Evolutionary conservation across 2,797 vertebrate genomes (phyloP).

Genomic region (Aphelocoma californica): DNA sequence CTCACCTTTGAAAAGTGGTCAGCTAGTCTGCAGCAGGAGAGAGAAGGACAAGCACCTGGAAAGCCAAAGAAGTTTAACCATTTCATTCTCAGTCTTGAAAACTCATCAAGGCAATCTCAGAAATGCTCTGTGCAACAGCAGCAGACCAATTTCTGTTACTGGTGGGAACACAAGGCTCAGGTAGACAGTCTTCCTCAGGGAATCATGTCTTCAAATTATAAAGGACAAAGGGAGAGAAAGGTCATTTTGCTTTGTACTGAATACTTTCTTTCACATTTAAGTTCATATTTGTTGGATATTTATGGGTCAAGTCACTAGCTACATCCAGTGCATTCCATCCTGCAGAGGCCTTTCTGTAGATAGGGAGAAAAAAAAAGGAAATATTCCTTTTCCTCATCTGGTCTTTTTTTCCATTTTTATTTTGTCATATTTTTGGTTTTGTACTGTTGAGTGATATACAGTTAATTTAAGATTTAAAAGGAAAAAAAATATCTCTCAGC

Average conservation of each 20-base stretch:
- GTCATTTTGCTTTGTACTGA: not conserved
- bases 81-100: not conserved
- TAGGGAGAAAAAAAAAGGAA: not conserved
- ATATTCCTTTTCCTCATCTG: not conserved
- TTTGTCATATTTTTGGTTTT: not conserved
- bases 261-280: not conserved
- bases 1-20: not conserved
- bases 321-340: not conserved
- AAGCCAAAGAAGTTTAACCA: not conserved
- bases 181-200: not conserved
- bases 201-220: not conserved
- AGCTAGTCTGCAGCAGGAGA: not conserved
- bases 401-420: not conserved
- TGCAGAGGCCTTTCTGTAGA: not conserved
- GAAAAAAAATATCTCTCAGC: not conserved
- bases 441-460: not conserved
- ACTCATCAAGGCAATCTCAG: not conserved
- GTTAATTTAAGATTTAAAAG: not conserved
- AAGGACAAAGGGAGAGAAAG: not conserved
- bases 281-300: not conserved
- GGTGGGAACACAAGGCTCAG: not conserved
- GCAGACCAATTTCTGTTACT: not conserved
- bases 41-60: not conserved
- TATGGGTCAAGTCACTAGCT: not conserved
- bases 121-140: not conserved